These are phyloP conservation scores for Berghia stephanieae DNA, from an alignment of 1,140 invertebrate species.

Conservation along the genomic window DNA sequence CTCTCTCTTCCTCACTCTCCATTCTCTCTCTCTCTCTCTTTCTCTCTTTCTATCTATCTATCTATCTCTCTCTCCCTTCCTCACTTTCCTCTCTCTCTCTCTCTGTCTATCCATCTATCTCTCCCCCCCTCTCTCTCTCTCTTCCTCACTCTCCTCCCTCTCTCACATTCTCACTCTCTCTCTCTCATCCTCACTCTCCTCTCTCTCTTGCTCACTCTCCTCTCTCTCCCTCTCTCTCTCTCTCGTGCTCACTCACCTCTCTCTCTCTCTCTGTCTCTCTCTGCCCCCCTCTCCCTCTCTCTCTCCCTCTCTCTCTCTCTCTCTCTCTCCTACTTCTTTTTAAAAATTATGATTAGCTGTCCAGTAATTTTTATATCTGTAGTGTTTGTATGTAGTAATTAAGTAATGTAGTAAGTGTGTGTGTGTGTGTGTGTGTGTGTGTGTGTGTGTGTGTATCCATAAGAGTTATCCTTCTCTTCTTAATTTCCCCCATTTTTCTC, in stretches of 20 bases:
- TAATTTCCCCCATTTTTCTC: slow-evolving; percentile 12
- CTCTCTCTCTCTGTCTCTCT: slow-evolving; percentile 20
- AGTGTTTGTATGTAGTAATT: background rate
- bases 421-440: background rate
- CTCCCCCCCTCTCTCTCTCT: background rate
- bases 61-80: too few species aligned
- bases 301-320: background rate
- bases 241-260: background rate
- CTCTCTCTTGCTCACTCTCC: slow-evolving; percentile 14
- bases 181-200: background rate
- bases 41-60: too few species aligned
- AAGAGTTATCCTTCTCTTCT: background rate
- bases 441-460: background rate
- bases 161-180: background rate
- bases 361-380: slow-evolving; percentile 1
- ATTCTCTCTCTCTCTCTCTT: too few species aligned
- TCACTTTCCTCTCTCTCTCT: background rate
- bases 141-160: background rate
- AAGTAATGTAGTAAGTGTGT: background rate
- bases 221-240: background rate
- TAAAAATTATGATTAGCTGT: background rate
- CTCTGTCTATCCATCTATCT: background rate
- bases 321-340: background rate
- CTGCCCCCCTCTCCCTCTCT: background rate
- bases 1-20: too few species aligned